Percentiles rank a stretch among this genome's conserved stretches.
phyloP scores from a whole-genome alignment of 2,113 vertebrate genomes.

The Dicerorhinus sumatrensis region DNA sequence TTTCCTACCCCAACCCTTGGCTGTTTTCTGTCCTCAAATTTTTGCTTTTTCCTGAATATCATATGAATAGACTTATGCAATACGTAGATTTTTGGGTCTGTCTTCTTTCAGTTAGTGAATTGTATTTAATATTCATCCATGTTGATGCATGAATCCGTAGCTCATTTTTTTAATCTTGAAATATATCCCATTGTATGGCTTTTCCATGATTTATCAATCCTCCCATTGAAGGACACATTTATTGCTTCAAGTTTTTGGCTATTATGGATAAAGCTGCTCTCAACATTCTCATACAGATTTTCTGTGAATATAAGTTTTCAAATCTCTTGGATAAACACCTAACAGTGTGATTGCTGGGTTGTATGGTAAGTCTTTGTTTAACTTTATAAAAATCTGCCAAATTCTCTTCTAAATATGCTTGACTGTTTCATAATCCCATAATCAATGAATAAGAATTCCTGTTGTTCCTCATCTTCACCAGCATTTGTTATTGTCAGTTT shows the following conservation, averaged over 20 bases:
- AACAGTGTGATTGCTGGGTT: background rate
- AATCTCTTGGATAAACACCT: background rate
- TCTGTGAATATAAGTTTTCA: background rate
- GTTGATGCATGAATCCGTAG: background rate
- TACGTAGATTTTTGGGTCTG: background rate
- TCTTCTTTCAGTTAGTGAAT: background rate
- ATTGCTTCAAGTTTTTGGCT: background rate
- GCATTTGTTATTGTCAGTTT: background rate
- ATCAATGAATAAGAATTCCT: background rate
- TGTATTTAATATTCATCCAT: background rate
- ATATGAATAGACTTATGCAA: background rate
- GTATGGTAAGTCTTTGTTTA: background rate
- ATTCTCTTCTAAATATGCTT: background rate
- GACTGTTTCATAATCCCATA: background rate
- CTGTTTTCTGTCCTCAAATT: background rate
- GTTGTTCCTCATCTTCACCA: background rate
- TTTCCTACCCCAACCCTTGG: background rate
- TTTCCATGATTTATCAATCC: background rate
- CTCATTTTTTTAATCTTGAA: background rate
- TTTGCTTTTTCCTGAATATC: background rate
- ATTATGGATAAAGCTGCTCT: background rate
- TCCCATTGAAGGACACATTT: background rate
- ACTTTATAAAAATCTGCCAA: background rate
- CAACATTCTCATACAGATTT: background rate
- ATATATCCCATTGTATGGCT: background rate